These are phyloP conservation scores for Latrodectus geometricus DNA, from an alignment of 1,140 invertebrate species.

Conservation along the genomic window DNA sequence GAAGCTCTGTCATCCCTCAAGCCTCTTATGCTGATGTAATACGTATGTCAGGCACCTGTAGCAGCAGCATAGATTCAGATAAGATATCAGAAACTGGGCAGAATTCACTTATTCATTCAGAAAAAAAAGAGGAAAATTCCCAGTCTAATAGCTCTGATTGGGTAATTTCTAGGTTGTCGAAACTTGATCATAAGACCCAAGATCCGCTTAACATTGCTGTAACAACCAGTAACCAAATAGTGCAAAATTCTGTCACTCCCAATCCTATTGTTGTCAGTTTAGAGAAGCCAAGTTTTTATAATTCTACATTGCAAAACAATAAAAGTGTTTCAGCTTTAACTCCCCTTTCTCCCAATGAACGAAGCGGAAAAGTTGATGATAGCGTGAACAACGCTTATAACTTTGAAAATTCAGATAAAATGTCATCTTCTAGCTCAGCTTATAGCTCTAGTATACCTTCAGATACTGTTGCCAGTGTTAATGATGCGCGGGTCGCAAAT, in stretches of 20 bases:
- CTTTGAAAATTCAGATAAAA: slow-evolving; percentile 31
- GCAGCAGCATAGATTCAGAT: slow-evolving; percentile 12
- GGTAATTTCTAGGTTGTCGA: slow-evolving; percentile 35
- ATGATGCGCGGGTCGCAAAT: slow-evolving; percentile 15
- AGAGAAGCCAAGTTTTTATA: slow-evolving; percentile 58
- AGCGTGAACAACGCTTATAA: neutral
- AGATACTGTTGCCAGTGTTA: neutral
- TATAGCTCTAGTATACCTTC: slow-evolving; percentile 4
- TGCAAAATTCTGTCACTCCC: slow-evolving; percentile 22
- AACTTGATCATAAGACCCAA: slow-evolving; percentile 22
- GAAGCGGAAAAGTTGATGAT: slow-evolving; percentile 19
- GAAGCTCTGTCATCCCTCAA: slow-evolving; percentile 73
- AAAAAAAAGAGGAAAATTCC: slow-evolving; percentile 36
- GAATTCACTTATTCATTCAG: slow-evolving; percentile 4
- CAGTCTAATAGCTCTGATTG: slow-evolving; percentile 36
- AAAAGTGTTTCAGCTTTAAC: slow-evolving; percentile 42
- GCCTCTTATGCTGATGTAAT: slow-evolving; percentile 82
- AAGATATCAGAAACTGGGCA: neutral
- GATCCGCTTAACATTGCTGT: slow-evolving; percentile 8
- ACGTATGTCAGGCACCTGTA: slow-evolving; percentile 70
- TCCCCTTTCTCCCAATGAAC: slow-evolving; percentile 7
- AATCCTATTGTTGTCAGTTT: slow-evolving; percentile 51
- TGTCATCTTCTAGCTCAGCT: neutral
- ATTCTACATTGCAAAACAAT: slow-evolving; percentile 33
- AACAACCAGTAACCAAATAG: slow-evolving; percentile 10